These are phyloP conservation scores for Rhipidura dahli DNA, from an alignment of 2,113 vertebrate species.

Conservation along the genomic window DNA sequence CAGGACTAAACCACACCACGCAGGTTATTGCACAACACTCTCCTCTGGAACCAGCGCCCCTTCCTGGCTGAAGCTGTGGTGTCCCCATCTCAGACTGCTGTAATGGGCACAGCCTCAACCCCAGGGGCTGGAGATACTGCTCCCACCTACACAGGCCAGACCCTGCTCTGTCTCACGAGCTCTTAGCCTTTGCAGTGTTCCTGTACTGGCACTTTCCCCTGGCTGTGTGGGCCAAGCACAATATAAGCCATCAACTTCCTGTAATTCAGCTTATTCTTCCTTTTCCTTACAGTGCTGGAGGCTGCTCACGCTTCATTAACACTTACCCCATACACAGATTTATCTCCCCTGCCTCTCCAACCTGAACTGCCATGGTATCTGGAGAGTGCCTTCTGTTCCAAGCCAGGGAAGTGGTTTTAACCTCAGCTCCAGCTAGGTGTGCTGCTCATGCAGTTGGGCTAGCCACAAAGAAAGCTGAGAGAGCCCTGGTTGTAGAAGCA, in stretches of 20 bases:
- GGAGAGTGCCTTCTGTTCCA: neutral
- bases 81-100: rapidly evolving
- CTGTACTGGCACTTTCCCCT: neutral
- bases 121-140: neutral
- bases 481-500: neutral
- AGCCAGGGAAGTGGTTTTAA: neutral
- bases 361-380: neutral
- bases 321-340: neutral
- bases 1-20: neutral
- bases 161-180: neutral
- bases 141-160: neutral
- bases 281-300: neutral
- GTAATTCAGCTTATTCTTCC: neutral
- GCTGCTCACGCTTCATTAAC: neutral
- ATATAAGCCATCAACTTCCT: neutral
- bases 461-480: neutral
- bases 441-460: neutral
- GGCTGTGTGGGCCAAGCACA: neutral
- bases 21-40: neutral
- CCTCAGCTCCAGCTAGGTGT: neutral
- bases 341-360: neutral
- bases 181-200: neutral
- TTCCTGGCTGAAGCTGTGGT: neutral
- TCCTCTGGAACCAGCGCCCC: neutral
- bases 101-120: neutral